Evolutionary conservation across 2,888 invertebrate species (phyloP).

Genomic region (Seladonia tumulorum): DNA sequence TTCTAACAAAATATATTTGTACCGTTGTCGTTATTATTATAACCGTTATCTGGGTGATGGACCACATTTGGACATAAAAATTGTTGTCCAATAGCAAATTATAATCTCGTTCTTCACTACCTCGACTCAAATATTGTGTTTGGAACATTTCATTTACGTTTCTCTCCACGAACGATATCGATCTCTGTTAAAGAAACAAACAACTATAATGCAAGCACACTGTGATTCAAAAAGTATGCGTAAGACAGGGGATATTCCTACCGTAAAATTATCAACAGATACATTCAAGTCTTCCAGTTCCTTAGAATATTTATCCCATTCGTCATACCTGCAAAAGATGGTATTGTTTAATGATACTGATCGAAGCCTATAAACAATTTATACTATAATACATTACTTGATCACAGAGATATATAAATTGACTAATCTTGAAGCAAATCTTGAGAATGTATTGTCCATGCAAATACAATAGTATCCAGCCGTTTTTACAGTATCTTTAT

Average conservation of each 20-base stretch:
- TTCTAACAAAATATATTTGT: conserved; percentile 95
- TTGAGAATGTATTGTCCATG: conserved; percentile 96
- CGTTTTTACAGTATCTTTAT: conserved; percentile 90
- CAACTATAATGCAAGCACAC: background rate
- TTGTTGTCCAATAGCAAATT: conserved; percentile 93
- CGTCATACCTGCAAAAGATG: conserved; percentile 88
- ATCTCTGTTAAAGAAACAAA: conserved; percentile 85
- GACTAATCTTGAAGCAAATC: conserved; percentile 95
- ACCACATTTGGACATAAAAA: conserved; percentile 95
- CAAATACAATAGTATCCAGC: conserved; percentile 96
- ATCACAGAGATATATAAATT: conserved; percentile 96
- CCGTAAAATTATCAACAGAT: conserved; percentile 96
- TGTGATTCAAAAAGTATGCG: background rate
- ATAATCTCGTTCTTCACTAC: conserved; percentile 92
- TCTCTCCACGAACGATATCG: conserved; percentile 91
- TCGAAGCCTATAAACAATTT: background rate
- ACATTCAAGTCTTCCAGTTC: conserved; percentile 95
- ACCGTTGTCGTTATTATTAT: conserved; percentile 91
- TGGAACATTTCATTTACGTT: conserved; percentile 94
- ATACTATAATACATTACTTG: conserved; percentile 81
- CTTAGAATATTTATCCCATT: conserved; percentile 96
- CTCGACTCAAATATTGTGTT: conserved; percentile 92
- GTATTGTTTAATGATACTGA: background rate
- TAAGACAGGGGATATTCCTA: conserved; percentile 83
- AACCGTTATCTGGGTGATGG: conserved; percentile 93